These are phyloP conservation scores for Oryzias sinensis DNA, from an alignment of 2,797 vertebrate genomes.

Conservation along the genomic window DNA sequence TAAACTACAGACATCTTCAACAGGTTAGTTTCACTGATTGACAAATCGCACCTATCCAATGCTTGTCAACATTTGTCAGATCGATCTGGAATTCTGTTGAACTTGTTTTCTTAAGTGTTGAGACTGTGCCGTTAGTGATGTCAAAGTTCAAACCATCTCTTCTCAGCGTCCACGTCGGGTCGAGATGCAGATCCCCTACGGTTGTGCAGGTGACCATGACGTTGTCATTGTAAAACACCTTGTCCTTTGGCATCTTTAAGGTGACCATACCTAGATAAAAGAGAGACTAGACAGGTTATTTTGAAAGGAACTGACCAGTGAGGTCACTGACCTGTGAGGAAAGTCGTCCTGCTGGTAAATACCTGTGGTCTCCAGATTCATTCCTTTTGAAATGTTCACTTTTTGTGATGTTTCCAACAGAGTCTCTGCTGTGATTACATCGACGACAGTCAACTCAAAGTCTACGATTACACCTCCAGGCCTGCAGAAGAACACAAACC, in stretches of 20 bases:
- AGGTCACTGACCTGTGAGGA: too few relatives aligned
- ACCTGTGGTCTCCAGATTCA: constrained; percentile 33
- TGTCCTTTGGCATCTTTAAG: rapidly evolving
- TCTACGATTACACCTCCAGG: constrained; percentile 35
- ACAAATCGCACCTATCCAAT: constrained; percentile 62
- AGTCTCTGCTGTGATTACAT: rapidly evolving
- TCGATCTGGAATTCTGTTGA: rapidly evolving
- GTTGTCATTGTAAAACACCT: rapidly evolving
- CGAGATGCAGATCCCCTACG: rapidly evolving
- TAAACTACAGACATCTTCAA: too few relatives aligned
- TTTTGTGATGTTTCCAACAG: rapidly evolving
- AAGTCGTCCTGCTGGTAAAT: background rate
- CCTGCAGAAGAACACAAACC: constrained; percentile 30
- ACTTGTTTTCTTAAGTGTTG: rapidly evolving
- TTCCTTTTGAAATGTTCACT: rapidly evolving
- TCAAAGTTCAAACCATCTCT: rapidly evolving
- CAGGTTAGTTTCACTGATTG: background rate
- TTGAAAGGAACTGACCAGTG: background rate
- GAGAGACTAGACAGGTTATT: background rate
- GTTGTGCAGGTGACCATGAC: background rate
- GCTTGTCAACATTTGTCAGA: rapidly evolving
- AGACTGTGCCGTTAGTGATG: constrained; percentile 50
- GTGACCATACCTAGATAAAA: constrained; percentile 50
- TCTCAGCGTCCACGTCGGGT: constrained; percentile 12
- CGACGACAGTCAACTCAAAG: constrained; percentile 33